Evolutionary conservation across 2,888 invertebrate genomes (phyloP), one percentile per base, ranked within the genome.

Genomic region (Synanthedon formicaeformis): DNA sequence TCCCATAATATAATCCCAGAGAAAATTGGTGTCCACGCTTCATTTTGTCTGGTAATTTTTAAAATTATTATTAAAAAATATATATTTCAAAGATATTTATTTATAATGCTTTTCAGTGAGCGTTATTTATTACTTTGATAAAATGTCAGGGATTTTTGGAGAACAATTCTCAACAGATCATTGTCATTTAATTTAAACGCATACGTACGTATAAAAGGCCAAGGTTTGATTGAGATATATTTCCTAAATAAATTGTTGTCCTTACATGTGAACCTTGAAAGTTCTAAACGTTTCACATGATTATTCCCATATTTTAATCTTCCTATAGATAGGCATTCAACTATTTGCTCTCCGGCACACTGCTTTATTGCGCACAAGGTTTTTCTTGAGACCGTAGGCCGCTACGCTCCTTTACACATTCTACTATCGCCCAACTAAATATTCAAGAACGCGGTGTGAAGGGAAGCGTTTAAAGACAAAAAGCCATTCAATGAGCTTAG

Each of bases 141-240:
- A 62, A 65, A 66, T 64, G 62, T 65, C 64, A 65, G 57, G 62
- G 63, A 59, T 65, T 58, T 54, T 60, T 54, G 51, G 55, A 54
- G 34, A 52, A 54, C 56, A 55, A 54, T 55, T 54, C 34, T 54
- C 13, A 23, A 45, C 34, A 23, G 52, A 56, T 48, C 54, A 54
- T 54, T 58, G 55, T 57, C 55, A 55, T 54, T 55, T 40, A 54
- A 56, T 53, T 49, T 48, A 53, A 51, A 50, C 50, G 40, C 50
- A 50, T 51, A 50, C 34, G 12, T 50, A 54, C 50, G 12, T 50
- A 54, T 48, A 18, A 56, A 56, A 58, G 56, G 58, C 56, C 57
- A 58, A 58, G 57, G 56, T 51, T 54, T 40, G 51, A 51, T 52
- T 50, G 52, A 45, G 45, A 45, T 45, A 45, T 45, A 41, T n/a